A percentile compares a stretch with the other conserved stretches of the same genome.
These are phyloP conservation scores for Cinclus cinclus DNA, from an alignment of 2,113 vertebrate genomes.

Conservation along the genomic window DNA sequence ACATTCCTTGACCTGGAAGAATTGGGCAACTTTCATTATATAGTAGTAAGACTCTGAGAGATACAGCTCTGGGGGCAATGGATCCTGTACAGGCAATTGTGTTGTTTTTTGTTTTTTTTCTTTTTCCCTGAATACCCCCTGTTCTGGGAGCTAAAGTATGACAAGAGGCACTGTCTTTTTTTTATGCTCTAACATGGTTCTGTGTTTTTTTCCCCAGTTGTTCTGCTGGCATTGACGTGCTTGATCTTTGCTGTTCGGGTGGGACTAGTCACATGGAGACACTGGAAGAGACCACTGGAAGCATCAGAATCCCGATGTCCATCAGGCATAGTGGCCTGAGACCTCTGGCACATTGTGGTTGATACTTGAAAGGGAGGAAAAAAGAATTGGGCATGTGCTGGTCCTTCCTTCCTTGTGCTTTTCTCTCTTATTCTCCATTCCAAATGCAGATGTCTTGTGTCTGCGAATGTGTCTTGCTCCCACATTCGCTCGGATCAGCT, in stretches of 20 bases:
- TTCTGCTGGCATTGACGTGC: slow-evolving; percentile 31
- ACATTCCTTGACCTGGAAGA: background rate
- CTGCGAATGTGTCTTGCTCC: background rate
- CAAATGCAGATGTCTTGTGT: background rate
- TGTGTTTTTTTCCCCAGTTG: slow-evolving; percentile 9
- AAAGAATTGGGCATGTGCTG: background rate
- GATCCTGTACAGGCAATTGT: fast-evolving
- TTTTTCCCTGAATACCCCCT: background rate
- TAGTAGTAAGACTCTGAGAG: background rate
- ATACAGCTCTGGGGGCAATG: background rate
- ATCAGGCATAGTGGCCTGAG: background rate
- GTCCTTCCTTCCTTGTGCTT: background rate
- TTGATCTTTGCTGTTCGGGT: slow-evolving; percentile 38
- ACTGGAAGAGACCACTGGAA: background rate
- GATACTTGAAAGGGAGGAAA: background rate
- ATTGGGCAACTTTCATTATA: background rate
- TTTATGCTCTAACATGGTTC: background rate
- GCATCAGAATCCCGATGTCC: background rate
- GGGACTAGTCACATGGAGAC: slow-evolving; percentile 27
- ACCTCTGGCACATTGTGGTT: background rate
- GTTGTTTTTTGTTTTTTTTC: fast-evolving
- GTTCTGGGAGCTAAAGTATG: background rate
- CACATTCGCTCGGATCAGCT: fast-evolving
- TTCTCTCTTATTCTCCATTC: background rate
- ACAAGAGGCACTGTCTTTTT: background rate